Percentiles rank a stretch among this genome's conserved stretches.
Conservation (phyloP, 2,888 invertebrate species). For the Phragmatobia fuliginosa region DNA sequence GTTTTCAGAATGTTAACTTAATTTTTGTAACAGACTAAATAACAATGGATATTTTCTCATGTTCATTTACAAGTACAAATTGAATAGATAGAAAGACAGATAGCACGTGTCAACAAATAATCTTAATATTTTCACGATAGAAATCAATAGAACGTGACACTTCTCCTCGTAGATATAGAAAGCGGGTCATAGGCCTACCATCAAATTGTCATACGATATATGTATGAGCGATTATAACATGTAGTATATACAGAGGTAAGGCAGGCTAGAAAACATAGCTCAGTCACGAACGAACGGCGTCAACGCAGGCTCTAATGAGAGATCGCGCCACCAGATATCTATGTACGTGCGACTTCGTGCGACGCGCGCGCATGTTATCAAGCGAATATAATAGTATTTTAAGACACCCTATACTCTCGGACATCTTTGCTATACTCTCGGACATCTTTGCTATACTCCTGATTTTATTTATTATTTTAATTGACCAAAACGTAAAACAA, state of each 20-base stretch:
- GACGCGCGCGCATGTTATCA: constrained; percentile 17
- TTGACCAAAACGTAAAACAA: not conserved
- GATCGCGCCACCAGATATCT: constrained; percentile 69
- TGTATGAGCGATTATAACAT: constrained; percentile 48
- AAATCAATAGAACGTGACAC: constrained; percentile 26
- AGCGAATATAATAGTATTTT: constrained; percentile 37
- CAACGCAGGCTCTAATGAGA: constrained; percentile 74
- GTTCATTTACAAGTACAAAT: not conserved
- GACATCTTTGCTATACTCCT: no score
- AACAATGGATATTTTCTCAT: not conserved
- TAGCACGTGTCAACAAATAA: constrained; percentile 7
- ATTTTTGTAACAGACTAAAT: not conserved
- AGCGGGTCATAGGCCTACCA: constrained; percentile 48
- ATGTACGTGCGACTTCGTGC: constrained; percentile 43
- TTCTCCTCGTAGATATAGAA: constrained; percentile 40
- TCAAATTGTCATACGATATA: constrained; percentile 49
- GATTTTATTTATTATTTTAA: constrained; percentile 4
- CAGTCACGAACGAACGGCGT: constrained; percentile 73
- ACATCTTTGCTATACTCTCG: no score
- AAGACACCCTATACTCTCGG: constrained; percentile 22
- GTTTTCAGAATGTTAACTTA: not conserved
- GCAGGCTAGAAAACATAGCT: constrained; percentile 45
- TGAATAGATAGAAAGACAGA: not conserved
- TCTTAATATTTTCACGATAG: constrained; percentile 16
- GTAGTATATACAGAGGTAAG: constrained; percentile 40